These are phyloP conservation scores for Ictalurus punctatus DNA, from an alignment of 2,113 vertebrate species.

Conservation along the genomic window DNA sequence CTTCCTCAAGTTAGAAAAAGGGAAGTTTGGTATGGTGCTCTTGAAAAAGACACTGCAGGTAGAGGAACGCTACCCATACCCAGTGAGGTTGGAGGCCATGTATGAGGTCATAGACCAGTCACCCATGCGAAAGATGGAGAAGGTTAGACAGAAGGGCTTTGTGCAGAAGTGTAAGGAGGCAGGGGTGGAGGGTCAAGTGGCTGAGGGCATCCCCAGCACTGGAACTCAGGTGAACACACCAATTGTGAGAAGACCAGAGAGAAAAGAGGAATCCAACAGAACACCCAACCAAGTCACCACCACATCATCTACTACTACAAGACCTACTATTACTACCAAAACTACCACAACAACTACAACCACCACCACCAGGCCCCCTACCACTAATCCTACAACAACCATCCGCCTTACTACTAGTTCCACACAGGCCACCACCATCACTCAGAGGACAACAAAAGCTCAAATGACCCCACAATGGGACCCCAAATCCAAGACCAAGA, in stretches of 20 bases:
- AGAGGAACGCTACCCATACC: slow-evolving; percentile 94
- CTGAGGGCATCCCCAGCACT: slow-evolving; percentile 62
- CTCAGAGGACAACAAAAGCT: slow-evolving; percentile 66
- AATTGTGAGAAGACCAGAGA: slow-evolving; percentile 62
- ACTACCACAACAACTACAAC: slow-evolving; percentile 64
- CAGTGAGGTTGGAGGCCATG: slow-evolving; percentile 93
- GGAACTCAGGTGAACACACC: slow-evolving; percentile 56
- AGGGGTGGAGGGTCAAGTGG: slow-evolving; percentile 90
- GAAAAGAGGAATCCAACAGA: slow-evolving; percentile 69
- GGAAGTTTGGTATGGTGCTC: slow-evolving; percentile 96
- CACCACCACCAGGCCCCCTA: slow-evolving; percentile 61
- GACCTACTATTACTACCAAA: slow-evolving; percentile 55
- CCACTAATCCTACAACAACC: slow-evolving; percentile 65
- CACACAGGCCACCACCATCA: slow-evolving; percentile 59
- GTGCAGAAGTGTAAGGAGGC: slow-evolving; percentile 91
- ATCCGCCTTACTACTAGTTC: background rate
- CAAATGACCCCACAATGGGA: slow-evolving; percentile 60
- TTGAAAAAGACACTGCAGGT: slow-evolving; percentile 95
- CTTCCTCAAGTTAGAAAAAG: slow-evolving; percentile 93
- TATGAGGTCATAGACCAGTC: slow-evolving; percentile 93
- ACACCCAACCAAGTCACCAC: slow-evolving; percentile 50
- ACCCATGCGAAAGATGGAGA: slow-evolving; percentile 89
- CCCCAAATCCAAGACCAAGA: slow-evolving; percentile 64
- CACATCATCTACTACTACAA: slow-evolving; percentile 57
- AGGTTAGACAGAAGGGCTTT: slow-evolving; percentile 91